Conservation (phyloP, 2,888 invertebrate genomes). For the Eucriotettix oculatus region DNA sequence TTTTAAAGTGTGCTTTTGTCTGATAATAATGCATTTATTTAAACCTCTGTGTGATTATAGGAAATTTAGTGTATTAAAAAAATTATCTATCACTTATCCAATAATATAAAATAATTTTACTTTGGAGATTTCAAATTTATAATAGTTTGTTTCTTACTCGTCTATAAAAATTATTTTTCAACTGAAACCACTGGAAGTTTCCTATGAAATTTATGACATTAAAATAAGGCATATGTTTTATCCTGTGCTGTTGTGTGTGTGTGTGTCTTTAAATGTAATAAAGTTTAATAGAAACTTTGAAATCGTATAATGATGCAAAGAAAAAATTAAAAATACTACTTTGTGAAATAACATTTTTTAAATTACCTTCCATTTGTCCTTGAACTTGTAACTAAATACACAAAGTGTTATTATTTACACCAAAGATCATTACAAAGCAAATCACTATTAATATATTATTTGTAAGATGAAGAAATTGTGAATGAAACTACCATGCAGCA, state of each 20-base stretch:
- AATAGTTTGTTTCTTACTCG: neutral
- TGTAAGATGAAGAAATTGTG: too few species aligned
- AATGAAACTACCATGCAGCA: too few species aligned
- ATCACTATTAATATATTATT: too few species aligned
- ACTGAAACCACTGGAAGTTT: conserved; percentile 1
- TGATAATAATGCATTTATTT: conserved; percentile 5
- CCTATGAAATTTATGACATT: conserved; percentile 6
- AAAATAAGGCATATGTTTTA: conserved; percentile 9
- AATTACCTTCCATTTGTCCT: too few species aligned
- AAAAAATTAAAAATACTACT: neutral
- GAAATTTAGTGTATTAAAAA: neutral
- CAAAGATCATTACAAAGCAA: too few species aligned
- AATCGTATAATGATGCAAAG: neutral
- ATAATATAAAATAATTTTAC: neutral
- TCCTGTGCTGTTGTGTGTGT: conserved; percentile 10
- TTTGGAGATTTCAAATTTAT: neutral
- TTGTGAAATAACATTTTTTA: too few species aligned
- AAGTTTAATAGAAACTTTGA: conserved; percentile 10
- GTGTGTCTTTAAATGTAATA: conserved; percentile 10
- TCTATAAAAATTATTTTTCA: neutral
- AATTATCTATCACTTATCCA: neutral
- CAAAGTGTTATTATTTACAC: too few species aligned
- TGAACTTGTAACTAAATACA: too few species aligned
- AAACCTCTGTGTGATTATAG: conserved; percentile 4
- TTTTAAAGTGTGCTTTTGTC: conserved; percentile 5